These are phyloP conservation scores for Babylonia areolata DNA, from an alignment of 1,140 invertebrate genomes.

Conservation along the genomic window DNA sequence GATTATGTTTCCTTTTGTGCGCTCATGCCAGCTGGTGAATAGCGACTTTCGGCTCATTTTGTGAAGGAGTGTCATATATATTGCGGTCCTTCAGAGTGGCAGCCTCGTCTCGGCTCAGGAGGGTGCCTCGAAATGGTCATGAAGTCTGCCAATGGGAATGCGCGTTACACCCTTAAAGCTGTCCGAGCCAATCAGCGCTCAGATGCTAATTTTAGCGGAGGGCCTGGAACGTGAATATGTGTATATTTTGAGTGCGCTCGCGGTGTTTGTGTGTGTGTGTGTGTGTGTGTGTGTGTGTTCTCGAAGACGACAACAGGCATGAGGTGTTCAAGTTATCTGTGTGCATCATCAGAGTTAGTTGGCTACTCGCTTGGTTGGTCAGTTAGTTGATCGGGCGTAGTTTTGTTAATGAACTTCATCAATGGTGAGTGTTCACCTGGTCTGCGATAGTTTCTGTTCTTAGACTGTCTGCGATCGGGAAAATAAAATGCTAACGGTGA, in stretches of 20 bases:
- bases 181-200: not conserved
- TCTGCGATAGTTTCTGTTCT: too few species aligned
- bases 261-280: not conserved
- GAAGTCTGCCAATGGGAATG: not conserved
- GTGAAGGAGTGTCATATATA: not conserved
- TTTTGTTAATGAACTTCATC: too few species aligned
- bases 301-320: too few species aligned
- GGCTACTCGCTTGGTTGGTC: too few species aligned
- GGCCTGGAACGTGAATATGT: not conserved
- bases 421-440: too few species aligned
- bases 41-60: not conserved
- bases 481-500: too few species aligned
- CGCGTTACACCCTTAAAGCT: not conserved
- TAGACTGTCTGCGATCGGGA: too few species aligned
- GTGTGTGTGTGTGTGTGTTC: conserved; percentile 10
- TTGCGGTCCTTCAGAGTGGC: not conserved
- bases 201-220: not conserved
- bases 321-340: too few species aligned
- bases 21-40: too few species aligned
- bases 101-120: not conserved
- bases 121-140: conserved; percentile 6
- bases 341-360: too few species aligned
- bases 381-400: too few species aligned
- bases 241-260: not conserved
- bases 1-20: too few species aligned